Evolutionary conservation across 64 coral and sea anemone genomes (phyloP).

Genomic region (Stichodactyla mertensii): DNA sequence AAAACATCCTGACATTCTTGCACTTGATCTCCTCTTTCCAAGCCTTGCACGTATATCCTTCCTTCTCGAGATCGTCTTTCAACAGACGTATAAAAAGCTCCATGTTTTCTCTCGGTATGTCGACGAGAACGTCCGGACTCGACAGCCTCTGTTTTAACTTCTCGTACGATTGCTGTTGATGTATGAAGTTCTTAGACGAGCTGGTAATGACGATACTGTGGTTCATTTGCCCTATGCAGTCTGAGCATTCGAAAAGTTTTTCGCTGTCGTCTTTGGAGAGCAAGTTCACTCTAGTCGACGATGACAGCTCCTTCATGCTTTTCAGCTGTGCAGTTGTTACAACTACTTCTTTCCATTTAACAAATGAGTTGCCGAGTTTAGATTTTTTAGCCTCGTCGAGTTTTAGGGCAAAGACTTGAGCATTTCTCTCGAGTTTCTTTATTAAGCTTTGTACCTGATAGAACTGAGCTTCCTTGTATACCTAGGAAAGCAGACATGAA

Average conservation of each 20-base stretch:
- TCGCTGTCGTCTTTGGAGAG: constrained; percentile 68
- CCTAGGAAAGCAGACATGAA: constrained; percentile 14
- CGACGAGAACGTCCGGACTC: constrained; percentile 42
- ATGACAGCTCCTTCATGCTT: constrained; percentile 52
- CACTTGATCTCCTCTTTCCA: constrained; percentile 70
- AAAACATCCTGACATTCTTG: constrained; percentile 62
- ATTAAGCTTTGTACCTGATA: constrained; percentile 69
- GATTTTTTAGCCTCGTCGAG: constrained; percentile 69
- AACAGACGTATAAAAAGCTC: constrained; percentile 52
- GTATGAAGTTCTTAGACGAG: constrained; percentile 28
- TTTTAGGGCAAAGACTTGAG: constrained; percentile 70
- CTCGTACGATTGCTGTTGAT: constrained; percentile 70
- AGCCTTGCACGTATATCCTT: constrained; percentile 40
- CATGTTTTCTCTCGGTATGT: constrained; percentile 41
- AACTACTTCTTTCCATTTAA: constrained; percentile 67
- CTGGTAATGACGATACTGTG: constrained; percentile 47
- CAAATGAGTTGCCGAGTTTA: constrained; percentile 61
- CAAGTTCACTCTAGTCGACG: constrained; percentile 52
- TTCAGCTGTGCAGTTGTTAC: constrained; percentile 68
- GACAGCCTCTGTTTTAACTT: constrained; percentile 49
- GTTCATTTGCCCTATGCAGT: constrained; percentile 63
- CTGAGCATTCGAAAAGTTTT: constrained; percentile 42
- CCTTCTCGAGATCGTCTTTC: constrained; percentile 52
- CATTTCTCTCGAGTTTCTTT: constrained; percentile 63
- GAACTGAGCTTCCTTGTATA: constrained; percentile 80